Conservation (phyloP, 2,888 invertebrate genomes). For the Nomada fucata region DNA sequence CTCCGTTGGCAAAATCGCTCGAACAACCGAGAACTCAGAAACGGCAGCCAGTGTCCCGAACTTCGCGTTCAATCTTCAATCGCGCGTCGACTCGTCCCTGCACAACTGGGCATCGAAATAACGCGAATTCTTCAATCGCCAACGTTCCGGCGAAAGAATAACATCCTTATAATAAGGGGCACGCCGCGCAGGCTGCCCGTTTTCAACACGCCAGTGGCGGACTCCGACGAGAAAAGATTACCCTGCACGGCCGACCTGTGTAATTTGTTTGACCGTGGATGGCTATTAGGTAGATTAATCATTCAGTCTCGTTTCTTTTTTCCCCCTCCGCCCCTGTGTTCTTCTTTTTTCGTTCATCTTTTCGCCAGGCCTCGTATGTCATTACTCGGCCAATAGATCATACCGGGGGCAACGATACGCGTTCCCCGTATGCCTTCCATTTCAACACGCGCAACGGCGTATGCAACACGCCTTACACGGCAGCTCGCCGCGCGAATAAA, state of each 20-base stretch:
- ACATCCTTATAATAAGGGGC: too few species aligned
- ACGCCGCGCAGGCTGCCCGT: too few species aligned
- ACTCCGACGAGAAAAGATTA: conserved; percentile 26
- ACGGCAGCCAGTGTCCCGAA: too few species aligned
- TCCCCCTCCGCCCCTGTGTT: not conserved
- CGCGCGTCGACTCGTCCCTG: too few species aligned
- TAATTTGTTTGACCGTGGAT: conserved; percentile 31
- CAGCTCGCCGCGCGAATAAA: conserved; percentile 11
- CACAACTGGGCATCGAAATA: too few species aligned
- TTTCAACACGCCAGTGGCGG: not conserved
- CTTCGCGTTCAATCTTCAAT: too few species aligned
- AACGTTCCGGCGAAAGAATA: too few species aligned
- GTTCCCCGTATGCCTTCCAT: conserved; percentile 30
- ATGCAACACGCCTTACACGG: not conserved
- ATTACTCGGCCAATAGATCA: conserved; percentile 45
- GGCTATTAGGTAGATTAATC: conserved; percentile 43
- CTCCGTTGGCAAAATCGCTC: too few species aligned
- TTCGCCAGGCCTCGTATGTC: conserved; percentile 30
- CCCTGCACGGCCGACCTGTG: conserved; percentile 30
- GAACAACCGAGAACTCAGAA: too few species aligned
- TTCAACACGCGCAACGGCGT: conserved; percentile 25
- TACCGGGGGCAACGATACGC: conserved; percentile 32
- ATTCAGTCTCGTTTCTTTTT: conserved; percentile 30
- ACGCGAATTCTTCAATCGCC: too few species aligned
- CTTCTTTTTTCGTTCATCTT: not conserved